Conservation (phyloP, 2,888 invertebrate genomes). For the Diabrotica balteata region DNA sequence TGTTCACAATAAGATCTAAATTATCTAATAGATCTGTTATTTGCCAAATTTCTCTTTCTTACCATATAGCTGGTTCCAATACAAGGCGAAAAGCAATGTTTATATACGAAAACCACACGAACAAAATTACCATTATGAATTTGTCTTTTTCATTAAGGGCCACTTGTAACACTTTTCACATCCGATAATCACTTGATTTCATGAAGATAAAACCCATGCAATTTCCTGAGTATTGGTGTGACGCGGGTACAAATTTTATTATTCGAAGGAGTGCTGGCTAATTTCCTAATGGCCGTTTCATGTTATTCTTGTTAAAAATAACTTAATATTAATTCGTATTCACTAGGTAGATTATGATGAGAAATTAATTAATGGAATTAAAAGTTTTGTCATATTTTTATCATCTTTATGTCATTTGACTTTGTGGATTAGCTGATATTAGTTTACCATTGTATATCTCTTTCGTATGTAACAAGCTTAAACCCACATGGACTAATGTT, state of each 20-base stretch:
- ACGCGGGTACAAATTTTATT: constrained; percentile 49
- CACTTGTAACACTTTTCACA: constrained; percentile 38
- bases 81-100: too few species aligned
- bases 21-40: too few species aligned
- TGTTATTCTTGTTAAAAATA: constrained; percentile 41
- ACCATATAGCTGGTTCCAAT: too few species aligned
- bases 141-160: constrained; percentile 37
- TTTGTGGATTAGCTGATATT: too few species aligned
- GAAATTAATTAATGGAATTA: constrained; percentile 28
- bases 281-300: constrained; percentile 51
- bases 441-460: too few species aligned
- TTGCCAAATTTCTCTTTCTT: too few species aligned
- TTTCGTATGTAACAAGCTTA: too few species aligned
- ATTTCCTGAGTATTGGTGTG: constrained; percentile 45
- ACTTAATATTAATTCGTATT: constrained; percentile 41
- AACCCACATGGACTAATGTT: too few species aligned
- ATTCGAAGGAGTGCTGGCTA: constrained; percentile 50
- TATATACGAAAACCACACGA: neutral
- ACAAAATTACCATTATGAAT: constrained; percentile 10
- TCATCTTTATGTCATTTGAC: too few species aligned
- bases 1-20: too few species aligned
- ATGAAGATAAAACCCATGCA: constrained; percentile 53
- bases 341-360: constrained; percentile 7
- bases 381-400: constrained; percentile 5
- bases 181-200: constrained; percentile 55